phyloP scores from a whole-genome alignment of 2,113 vertebrate genomes.

The Chascanopsetta lugubris region DNA sequence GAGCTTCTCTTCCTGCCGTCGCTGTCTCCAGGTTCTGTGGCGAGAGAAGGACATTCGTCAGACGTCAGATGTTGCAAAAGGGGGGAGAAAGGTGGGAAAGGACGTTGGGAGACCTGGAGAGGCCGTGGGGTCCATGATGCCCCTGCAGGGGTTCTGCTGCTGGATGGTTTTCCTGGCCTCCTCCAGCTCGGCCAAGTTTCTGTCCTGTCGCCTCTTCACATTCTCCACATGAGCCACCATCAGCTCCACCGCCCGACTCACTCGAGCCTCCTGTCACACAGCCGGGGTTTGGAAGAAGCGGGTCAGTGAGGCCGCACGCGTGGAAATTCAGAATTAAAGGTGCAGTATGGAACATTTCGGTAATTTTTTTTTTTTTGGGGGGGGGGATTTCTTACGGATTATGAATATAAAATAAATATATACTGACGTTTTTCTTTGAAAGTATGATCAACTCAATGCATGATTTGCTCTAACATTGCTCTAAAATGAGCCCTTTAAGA shows the following conservation, averaged over 20 bases:
- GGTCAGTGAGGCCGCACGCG: too few relatives aligned
- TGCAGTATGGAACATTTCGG: too few relatives aligned
- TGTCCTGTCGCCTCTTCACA: slow-evolving; percentile 78
- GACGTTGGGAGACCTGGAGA: slow-evolving; percentile 58
- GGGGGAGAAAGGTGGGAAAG: neutral
- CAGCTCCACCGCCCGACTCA: slow-evolving; percentile 84
- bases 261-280: slow-evolving; percentile 81
- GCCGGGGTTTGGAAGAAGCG: neutral
- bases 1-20: slow-evolving; percentile 65
- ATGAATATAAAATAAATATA: too few relatives aligned
- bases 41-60: slow-evolving; percentile 15
- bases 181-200: slow-evolving; percentile 80
- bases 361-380: too few relatives aligned
- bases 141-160: slow-evolving; percentile 74
- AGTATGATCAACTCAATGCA: too few relatives aligned
- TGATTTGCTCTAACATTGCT: too few relatives aligned
- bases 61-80: neutral
- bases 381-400: too few relatives aligned
- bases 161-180: slow-evolving; percentile 80
- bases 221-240: slow-evolving; percentile 89
- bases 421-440: too few relatives aligned
- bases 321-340: too few relatives aligned
- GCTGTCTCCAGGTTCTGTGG: slow-evolving; percentile 77
- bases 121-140: slow-evolving; percentile 64
- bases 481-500: too few relatives aligned